Conservation (phyloP, 2,797 vertebrate genomes). For the Pantherophis vulpinus region DNA sequence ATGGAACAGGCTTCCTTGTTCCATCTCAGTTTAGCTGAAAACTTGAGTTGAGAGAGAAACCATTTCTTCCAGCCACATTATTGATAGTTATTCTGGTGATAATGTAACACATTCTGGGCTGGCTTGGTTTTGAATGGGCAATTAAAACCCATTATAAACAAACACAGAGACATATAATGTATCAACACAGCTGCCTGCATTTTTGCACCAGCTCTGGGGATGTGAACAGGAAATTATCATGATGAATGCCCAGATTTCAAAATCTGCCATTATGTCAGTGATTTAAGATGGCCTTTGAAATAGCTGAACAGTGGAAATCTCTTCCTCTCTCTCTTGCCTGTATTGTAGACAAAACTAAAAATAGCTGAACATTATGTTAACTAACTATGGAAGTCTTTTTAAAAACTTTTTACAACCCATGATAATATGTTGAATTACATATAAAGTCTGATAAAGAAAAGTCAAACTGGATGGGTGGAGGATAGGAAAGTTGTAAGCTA, state of each 20-base stretch:
- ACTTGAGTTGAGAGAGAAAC: not conserved
- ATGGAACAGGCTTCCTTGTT: not conserved
- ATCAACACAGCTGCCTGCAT: not conserved
- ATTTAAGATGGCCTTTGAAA: not conserved
- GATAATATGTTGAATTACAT: constrained; percentile 4
- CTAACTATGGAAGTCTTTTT: not conserved
- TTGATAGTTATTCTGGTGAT: not conserved
- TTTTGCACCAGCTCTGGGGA: not conserved
- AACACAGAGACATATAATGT: not conserved
- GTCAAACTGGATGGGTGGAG: not conserved
- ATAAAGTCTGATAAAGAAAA: not conserved
- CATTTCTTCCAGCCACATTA: not conserved
- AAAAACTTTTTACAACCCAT: not conserved
- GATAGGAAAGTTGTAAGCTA: not conserved
- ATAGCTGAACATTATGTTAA: not conserved
- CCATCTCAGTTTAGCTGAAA: not conserved
- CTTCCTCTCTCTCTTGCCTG: not conserved
- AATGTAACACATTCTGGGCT: not conserved
- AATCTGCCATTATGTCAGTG: not conserved
- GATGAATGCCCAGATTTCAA: not conserved
- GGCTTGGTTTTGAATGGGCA: not conserved
- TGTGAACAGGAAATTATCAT: not conserved
- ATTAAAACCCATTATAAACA: not conserved
- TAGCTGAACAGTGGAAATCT: not conserved
- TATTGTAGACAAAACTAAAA: not conserved